Percentiles rank a stretch among this genome's conserved stretches.
phyloP scores from a whole-genome alignment of 2,888 invertebrate genomes.

The Polymixis flavicincta region DNA sequence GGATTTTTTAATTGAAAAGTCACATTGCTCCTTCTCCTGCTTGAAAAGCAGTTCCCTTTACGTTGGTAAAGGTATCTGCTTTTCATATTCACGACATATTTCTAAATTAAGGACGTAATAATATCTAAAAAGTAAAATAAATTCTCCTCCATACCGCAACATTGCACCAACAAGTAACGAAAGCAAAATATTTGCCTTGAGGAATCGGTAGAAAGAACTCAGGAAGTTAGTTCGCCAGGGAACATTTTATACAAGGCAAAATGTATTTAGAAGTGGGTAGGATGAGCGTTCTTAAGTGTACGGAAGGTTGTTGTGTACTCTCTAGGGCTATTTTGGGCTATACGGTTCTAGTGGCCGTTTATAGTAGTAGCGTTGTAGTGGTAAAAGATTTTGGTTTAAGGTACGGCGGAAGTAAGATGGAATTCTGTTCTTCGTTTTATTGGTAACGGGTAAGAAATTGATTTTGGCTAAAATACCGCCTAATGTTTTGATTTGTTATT shows the following conservation, averaged over 20 bases:
- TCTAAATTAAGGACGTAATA: background rate
- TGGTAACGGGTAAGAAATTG: background rate
- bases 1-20: too few relatives aligned
- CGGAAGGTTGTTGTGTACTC: conserved; percentile 35
- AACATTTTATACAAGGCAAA: conserved; percentile 52
- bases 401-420: background rate
- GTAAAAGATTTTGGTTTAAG: conserved; percentile 22
- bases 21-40: background rate
- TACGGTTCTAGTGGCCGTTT: conserved; percentile 27
- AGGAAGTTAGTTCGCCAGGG: conserved; percentile 42
- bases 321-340: conserved; percentile 21
- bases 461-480: background rate
- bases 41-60: background rate
- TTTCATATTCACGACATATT: background rate
- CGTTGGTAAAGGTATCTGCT: too few relatives aligned
- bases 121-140: conserved; percentile 1
- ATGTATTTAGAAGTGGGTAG: conserved; percentile 45
- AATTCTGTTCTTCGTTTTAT: conserved; percentile 1
- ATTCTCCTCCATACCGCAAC: conserved; percentile 2
- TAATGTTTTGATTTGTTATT: background rate
- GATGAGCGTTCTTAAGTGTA: conserved; percentile 44
- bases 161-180: conserved; percentile 45
- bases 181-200: conserved; percentile 54
- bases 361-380: conserved; percentile 1
- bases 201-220: conserved; percentile 35